Conservation (phyloP, 1,140 invertebrate species). For the Lamellibrachia luymesi region DNA sequence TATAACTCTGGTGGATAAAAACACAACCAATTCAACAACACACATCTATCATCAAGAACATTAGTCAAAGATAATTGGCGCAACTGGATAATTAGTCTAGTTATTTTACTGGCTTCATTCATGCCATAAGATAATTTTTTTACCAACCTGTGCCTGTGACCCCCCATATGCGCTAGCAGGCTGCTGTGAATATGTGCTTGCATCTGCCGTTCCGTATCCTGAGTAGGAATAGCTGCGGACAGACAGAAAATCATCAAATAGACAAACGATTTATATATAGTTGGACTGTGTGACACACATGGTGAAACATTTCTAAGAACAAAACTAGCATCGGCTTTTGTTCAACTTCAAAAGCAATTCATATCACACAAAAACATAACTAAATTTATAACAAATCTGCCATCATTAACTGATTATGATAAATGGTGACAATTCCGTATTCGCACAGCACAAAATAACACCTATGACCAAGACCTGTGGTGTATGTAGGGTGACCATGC, state of each 20-base stretch:
- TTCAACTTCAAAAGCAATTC: not conserved
- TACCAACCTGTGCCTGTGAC: not conserved
- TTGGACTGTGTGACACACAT: not conserved
- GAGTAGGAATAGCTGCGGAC: not conserved
- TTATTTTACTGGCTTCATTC: too few species aligned
- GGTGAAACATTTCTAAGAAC: not conserved
- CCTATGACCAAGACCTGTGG: too few species aligned
- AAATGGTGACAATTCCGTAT: too few species aligned
- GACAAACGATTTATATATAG: not conserved
- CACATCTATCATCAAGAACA: not conserved
- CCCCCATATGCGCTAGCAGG: not conserved
- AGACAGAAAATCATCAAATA: not conserved
- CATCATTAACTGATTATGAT: too few species aligned
- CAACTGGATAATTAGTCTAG: too few species aligned
- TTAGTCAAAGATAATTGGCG: too few species aligned
- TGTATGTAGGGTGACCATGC: too few species aligned
- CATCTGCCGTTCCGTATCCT: not conserved
- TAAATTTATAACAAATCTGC: too few species aligned
- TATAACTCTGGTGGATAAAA: not conserved
- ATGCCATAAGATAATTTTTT: not conserved
- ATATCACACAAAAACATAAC: too few species aligned
- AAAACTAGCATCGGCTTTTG: not conserved
- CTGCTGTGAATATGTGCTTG: not conserved
- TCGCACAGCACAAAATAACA: too few species aligned
- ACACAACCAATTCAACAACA: not conserved